Evolutionary conservation across 2,797 vertebrate species (phyloP).

Genomic region (Cirrhinus mrigala): DNA sequence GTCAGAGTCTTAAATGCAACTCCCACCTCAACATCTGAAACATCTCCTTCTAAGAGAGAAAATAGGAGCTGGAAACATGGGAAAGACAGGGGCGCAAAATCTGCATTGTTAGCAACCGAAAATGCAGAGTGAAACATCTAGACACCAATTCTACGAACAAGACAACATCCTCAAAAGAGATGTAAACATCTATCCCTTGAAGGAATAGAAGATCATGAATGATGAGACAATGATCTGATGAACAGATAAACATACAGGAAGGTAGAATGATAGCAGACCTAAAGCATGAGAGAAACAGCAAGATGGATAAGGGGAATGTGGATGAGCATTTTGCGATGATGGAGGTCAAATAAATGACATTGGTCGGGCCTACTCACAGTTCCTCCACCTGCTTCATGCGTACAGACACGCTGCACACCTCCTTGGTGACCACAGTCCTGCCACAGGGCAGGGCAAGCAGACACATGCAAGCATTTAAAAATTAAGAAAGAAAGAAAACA

Average conservation of each 20-base stretch:
- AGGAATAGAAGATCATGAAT: conserved; percentile 69
- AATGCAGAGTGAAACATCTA: conserved; percentile 13
- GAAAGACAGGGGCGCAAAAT: background rate
- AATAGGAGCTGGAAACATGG: conserved; percentile 1
- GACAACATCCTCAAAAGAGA: conserved; percentile 12
- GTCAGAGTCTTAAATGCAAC: background rate
- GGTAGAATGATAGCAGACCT: background rate
- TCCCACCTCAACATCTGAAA: background rate
- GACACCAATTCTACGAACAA: background rate
- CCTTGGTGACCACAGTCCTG: conserved; percentile 95
- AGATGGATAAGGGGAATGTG: background rate
- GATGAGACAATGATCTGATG: conserved; percentile 35
- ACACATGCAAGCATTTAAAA: conserved; percentile 84
- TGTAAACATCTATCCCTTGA: conserved; percentile 69
- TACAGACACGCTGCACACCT: conserved; percentile 98
- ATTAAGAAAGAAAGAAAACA: conserved; percentile 71
- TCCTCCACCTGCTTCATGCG: conserved; percentile 99
- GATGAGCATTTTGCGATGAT: conserved; percentile 57
- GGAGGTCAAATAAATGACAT: conserved; percentile 66
- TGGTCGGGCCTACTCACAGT: conserved; percentile 94
- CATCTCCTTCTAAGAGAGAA: background rate
- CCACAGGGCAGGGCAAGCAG: conserved; percentile 80
- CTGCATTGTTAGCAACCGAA: conserved; percentile 15
- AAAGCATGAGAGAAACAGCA: conserved; percentile 12
- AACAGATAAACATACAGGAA: background rate